Base-by-base conservation (phyloP, 2,113 vertebrate species). In the Condylura cristata region DNA sequence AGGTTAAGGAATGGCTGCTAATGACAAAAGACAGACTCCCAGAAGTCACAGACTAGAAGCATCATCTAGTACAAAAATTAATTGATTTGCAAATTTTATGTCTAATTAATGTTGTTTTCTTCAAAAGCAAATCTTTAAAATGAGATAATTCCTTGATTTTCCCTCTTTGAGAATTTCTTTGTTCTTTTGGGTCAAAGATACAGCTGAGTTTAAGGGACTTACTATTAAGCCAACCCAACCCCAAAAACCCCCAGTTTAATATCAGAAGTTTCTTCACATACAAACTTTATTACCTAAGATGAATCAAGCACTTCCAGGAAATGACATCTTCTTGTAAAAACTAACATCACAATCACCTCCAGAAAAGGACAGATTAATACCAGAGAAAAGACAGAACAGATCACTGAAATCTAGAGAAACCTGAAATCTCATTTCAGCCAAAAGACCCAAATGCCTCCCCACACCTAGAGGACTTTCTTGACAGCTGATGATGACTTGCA, bases 251-350 rank as follows among this genome's bases (percentile, higher is more conserved):
- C 74, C 34, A n/a, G 70, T 80, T 66, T 81, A 66, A 56, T 41
- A 93, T 32, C 51, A 91, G 28, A 93, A 44, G 8, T 87, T 93
- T 86, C 48, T 51, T 91, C 48, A 83, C 68, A 72, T 0, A 75
- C 22, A 75, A 85, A 65, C 83, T 92, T 75, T 86, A 76, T 92
- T 88, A 68, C 32, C 12, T 44, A 66, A 95, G 56, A 79, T 22
- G 32, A 88, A 11, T 16, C 84, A 89, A 68, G 39, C 18, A 41
- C 28, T 30, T 84, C 89, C 71, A 76, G 44, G 75, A 95, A 93
- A 86, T 83, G 46, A 71, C 79, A 84, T 66, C 51, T 66, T 96
- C 72, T 85, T 84, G 22, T 37, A 75, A 92, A 96, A 92, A 32
- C 41, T 78, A 78, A 75, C 70, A 93, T 66, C n/a, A 70, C 82